Percentiles rank a stretch among this genome's conserved stretches.
Conservation (phyloP, 2,113 vertebrate species). For the Lagopus muta region DNA sequence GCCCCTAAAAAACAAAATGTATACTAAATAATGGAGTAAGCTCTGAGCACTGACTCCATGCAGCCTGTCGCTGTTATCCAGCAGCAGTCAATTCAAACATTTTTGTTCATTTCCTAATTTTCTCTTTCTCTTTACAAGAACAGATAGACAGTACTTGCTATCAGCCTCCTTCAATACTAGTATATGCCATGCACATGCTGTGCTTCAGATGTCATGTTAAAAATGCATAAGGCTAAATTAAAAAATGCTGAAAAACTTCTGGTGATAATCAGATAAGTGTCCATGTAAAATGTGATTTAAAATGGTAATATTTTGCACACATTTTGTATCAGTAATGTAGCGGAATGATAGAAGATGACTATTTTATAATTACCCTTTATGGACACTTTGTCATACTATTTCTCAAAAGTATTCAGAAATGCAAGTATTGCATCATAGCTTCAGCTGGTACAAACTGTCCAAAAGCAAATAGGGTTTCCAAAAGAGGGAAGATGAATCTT, state of each 20-base stretch:
- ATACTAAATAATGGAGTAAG: slow-evolving; percentile 7
- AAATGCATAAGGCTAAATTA: slow-evolving; percentile 76
- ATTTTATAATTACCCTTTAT: slow-evolving; percentile 23
- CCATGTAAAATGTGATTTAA: slow-evolving; percentile 51
- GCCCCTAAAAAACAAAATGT: not conserved
- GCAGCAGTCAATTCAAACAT: slow-evolving; percentile 12
- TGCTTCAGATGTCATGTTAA: slow-evolving; percentile 71
- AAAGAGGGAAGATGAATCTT: not conserved
- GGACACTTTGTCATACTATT: not conserved
- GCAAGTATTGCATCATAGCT: not conserved
- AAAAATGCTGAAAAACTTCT: slow-evolving; percentile 63
- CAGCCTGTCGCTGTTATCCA: not conserved
- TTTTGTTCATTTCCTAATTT: slow-evolving; percentile 29
- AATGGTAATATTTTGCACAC: slow-evolving; percentile 49
- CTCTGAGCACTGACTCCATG: not conserved
- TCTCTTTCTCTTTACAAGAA: not conserved
- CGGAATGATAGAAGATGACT: not conserved
- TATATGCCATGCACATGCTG: slow-evolving; percentile 44
- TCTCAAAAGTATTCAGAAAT: slow-evolving; percentile 10
- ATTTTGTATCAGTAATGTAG: not conserved
- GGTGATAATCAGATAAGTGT: slow-evolving; percentile 63
- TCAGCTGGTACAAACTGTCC: slow-evolving; percentile 5
- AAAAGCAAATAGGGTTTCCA: not conserved
- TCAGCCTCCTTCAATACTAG: slow-evolving; percentile 49
- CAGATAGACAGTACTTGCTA: not conserved